Percentiles rank a stretch among this genome's conserved stretches.
These are phyloP conservation scores for Hydrolagus affinis DNA, from an alignment of 2,113 vertebrate genomes.

Conservation along the genomic window DNA sequence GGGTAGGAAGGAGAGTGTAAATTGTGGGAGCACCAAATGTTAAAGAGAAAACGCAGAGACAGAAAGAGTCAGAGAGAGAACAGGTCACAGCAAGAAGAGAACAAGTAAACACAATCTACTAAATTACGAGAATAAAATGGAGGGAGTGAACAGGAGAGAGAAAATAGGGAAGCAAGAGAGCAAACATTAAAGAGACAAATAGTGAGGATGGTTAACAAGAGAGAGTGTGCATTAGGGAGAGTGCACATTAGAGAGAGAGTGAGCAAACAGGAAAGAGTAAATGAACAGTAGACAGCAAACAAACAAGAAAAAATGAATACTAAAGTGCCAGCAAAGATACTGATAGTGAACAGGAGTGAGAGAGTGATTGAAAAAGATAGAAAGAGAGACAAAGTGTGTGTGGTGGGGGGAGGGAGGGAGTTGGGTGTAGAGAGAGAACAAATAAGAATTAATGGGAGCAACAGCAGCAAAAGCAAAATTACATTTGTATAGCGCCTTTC, in stretches of 20 bases:
- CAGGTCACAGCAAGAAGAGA: background rate
- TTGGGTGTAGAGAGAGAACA: background rate
- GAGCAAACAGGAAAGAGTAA: conserved; percentile 43
- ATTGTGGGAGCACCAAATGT: background rate
- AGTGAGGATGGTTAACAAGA: background rate
- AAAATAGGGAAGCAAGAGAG: conserved; percentile 40
- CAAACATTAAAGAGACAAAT: background rate
- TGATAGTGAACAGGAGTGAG: no score
- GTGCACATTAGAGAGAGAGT: conserved; percentile 13
- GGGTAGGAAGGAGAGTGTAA: no score
- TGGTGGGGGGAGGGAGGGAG: background rate
- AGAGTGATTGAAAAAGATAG: no score
- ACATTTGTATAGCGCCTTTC: no score
- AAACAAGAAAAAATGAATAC: no score
- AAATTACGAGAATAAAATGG: conserved; percentile 33
- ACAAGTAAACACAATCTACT: background rate
- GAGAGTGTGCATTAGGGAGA: conserved; percentile 5
- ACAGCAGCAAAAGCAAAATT: background rate
- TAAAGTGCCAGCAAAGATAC: no score
- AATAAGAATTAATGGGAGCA: background rate
- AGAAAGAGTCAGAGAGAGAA: background rate
- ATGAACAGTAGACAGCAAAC: no score
- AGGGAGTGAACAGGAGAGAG: conserved; percentile 34
- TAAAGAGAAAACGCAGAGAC: background rate
- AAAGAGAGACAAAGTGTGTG: no score